Evolutionary conservation across 2,113 vertebrate genomes (phyloP).

Genomic region (Sterrhoptilus dennistouni): DNA sequence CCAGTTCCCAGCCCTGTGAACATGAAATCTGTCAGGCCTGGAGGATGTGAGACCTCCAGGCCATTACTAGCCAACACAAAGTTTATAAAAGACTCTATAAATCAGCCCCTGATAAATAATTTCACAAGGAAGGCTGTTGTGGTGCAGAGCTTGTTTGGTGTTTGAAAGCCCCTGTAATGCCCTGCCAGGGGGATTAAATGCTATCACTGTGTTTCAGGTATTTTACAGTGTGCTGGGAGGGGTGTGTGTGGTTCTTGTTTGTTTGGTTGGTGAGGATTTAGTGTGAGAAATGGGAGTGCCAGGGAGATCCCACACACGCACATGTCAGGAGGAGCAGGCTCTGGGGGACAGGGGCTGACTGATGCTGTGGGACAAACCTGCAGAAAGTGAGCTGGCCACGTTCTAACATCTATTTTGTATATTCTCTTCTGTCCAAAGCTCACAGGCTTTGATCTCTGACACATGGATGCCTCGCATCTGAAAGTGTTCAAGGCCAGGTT

Average conservation of each 20-base stretch:
- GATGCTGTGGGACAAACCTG: background rate
- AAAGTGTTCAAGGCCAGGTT: background rate
- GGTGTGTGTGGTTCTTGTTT: background rate
- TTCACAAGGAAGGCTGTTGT: constrained; percentile 39
- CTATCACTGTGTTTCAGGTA: constrained; percentile 55
- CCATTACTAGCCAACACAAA: constrained; percentile 62
- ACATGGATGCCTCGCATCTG: background rate
- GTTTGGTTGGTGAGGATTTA: background rate
- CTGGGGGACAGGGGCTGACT: background rate
- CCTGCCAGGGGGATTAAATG: constrained; percentile 69
- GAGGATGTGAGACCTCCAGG: constrained; percentile 57
- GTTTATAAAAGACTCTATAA: constrained; percentile 70
- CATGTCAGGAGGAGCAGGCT: background rate
- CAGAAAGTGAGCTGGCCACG: background rate
- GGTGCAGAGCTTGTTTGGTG: constrained; percentile 6
- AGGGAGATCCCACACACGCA: background rate
- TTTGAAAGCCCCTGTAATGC: constrained; percentile 51
- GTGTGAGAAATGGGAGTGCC: background rate
- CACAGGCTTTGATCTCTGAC: background rate
- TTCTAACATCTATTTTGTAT: background rate
- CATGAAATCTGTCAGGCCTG: constrained; percentile 45
- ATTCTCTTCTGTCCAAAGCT: background rate
- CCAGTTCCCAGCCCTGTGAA: constrained; percentile 48
- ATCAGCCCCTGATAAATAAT: constrained; percentile 68
- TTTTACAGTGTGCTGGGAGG: constrained; percentile 41